Evolutionary conservation across 2,888 invertebrate genomes (phyloP).

Genomic region (Dromius quadrimaculatus): DNA sequence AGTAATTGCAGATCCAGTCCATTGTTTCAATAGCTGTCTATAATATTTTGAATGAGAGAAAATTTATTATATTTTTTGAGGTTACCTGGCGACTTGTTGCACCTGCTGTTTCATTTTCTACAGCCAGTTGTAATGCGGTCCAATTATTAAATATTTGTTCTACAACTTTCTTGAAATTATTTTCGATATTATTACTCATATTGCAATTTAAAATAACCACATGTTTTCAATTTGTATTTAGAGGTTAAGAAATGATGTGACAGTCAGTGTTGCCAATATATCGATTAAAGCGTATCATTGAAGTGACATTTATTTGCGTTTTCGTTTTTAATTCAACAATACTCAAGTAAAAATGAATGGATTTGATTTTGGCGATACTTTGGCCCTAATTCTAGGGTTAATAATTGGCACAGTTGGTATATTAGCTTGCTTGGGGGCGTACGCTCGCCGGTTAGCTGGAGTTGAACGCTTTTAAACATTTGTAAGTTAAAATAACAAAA

Average conservation of each 20-base stretch:
- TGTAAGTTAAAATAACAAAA: conserved; percentile 14
- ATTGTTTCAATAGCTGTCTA: conserved; percentile 33
- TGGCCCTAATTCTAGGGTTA: conserved; percentile 75
- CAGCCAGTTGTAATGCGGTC: conserved; percentile 78
- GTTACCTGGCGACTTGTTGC: conserved; percentile 76
- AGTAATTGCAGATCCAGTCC: conserved; percentile 28
- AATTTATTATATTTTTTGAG: conserved; percentile 69
- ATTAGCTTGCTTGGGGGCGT: conserved; percentile 77
- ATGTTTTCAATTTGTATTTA: neutral
- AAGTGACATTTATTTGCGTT: neutral
- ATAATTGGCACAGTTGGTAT: conserved; percentile 73
- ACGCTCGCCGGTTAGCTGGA: conserved; percentile 73
- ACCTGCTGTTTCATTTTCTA: conserved; percentile 81
- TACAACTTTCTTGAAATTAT: conserved; percentile 73
- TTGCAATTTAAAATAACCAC: neutral
- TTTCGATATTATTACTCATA: conserved; percentile 58
- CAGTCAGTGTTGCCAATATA: neutral
- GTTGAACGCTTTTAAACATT: conserved; percentile 60
- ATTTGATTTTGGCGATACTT: conserved; percentile 77
- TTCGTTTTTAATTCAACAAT: conserved; percentile 34
- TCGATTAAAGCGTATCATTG: neutral
- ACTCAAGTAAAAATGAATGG: conserved; percentile 61
- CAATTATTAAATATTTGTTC: conserved; percentile 79
- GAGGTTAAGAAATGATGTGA: neutral
- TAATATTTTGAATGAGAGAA: too few relatives aligned